phyloP scores from a whole-genome alignment of 2,797 vertebrate species.

The Clarias laeviceps region DNA sequence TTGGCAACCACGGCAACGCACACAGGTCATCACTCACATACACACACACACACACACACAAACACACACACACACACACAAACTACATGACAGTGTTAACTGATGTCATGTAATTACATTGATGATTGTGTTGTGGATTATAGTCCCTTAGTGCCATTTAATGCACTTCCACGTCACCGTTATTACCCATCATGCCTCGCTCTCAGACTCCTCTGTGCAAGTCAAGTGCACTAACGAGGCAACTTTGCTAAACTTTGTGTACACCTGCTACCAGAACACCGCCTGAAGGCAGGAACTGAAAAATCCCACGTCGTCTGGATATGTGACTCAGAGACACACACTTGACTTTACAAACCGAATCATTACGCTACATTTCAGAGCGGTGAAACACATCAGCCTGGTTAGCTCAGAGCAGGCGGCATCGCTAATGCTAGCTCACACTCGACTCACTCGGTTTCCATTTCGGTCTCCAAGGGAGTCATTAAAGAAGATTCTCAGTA shows the following conservation, averaged over 20 bases:
- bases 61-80: slow-evolving; percentile 17
- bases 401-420: slow-evolving; percentile 19
- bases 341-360: background rate
- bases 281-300: background rate
- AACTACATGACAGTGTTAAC: background rate
- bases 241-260: background rate
- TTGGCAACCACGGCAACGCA: slow-evolving; percentile 80
- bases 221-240: background rate
- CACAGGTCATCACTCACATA: slow-evolving; percentile 66
- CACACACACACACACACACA: slow-evolving; percentile 15
- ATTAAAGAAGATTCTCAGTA: slow-evolving; percentile 35
- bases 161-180: background rate
- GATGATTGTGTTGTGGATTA: background rate
- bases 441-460: background rate
- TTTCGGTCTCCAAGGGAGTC: slow-evolving; percentile 7
- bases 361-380: background rate
- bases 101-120: background rate
- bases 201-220: background rate
- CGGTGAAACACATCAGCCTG: slow-evolving; percentile 5
- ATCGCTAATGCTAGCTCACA: slow-evolving; percentile 36
- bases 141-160: background rate
- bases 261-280: background rate
- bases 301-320: background rate
- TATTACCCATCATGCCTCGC: background rate
- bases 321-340: slow-evolving; percentile 9